A percentile compares a stretch with the other conserved stretches of the same genome.
phyloP scores from a whole-genome alignment of 2,888 invertebrate species.

The Melinaea marsaeus region DNA sequence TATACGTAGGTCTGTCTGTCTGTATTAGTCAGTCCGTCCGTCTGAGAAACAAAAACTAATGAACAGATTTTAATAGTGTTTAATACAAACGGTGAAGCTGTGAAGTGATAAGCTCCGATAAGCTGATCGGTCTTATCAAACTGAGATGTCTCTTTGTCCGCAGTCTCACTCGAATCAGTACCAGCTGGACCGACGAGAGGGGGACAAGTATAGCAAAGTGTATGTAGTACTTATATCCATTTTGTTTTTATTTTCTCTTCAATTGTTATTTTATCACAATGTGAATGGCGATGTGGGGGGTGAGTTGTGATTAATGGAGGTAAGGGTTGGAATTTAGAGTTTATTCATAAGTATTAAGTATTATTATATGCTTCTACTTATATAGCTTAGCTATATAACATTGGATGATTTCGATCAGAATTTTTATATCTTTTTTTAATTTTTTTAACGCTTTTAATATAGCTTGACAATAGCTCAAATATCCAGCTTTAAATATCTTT shows the following conservation, averaged over 20 bases:
- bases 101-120: background rate
- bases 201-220: constrained; percentile 34
- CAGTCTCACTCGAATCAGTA: constrained; percentile 34
- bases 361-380: too few relatives aligned
- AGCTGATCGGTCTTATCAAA: background rate
- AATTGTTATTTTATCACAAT: constrained; percentile 2
- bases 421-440: too few relatives aligned
- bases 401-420: too few relatives aligned
- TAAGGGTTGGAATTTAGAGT: too few relatives aligned
- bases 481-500: too few relatives aligned
- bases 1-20: background rate
- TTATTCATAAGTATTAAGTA: too few relatives aligned
- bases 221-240: constrained; percentile 40
- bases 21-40: too few relatives aligned
- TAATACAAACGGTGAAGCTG: too few relatives aligned
- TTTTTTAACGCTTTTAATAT: too few relatives aligned
- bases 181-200: constrained; percentile 28
- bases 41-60: background rate
- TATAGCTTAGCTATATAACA: too few relatives aligned
- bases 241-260: constrained; percentile 24
- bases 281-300: background rate
- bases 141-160: constrained; percentile 27
- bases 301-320: too few relatives aligned
- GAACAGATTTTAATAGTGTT: background rate
- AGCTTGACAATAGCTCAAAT: too few relatives aligned